A percentile compares a stretch with the other conserved stretches of the same genome.
Evolutionary conservation across 1,140 invertebrate species (phyloP).

Genomic region (Eulimnadia texana): DNA sequence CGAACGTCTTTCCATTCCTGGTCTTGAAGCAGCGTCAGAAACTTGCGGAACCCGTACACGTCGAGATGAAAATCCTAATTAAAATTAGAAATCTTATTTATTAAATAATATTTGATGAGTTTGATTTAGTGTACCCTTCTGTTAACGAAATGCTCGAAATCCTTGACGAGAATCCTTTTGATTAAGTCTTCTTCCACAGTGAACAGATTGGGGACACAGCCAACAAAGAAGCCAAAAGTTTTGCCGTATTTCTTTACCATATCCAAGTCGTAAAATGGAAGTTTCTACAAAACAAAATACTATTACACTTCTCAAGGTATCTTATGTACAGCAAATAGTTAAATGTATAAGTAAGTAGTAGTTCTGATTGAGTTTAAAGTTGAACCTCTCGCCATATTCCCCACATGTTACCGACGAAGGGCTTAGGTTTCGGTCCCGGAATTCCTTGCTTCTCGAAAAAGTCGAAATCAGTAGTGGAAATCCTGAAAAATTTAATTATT

Average conservation of each 20-base stretch:
- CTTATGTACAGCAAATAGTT: not conserved
- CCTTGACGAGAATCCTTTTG: slow-evolving; percentile 36
- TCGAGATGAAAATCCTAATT: not conserved
- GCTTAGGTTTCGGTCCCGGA: slow-evolving; percentile 10
- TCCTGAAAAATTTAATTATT: not conserved
- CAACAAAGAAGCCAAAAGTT: slow-evolving; percentile 11
- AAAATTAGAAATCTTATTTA: no score
- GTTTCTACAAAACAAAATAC: not conserved
- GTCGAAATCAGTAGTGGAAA: not conserved
- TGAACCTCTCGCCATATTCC: slow-evolving; percentile 13
- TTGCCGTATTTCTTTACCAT: slow-evolving; percentile 13
- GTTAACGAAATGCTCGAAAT: slow-evolving; percentile 41
- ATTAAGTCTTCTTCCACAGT: slow-evolving; percentile 35
- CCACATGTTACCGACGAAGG: slow-evolving; percentile 15
- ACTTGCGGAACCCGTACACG: slow-evolving; percentile 9
- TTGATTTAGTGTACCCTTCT: not conserved
- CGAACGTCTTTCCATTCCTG: slow-evolving; percentile 40
- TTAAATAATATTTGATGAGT: no score
- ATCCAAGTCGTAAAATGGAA: slow-evolving; percentile 9
- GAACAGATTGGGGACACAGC: slow-evolving; percentile 6
- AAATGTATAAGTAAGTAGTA: not conserved
- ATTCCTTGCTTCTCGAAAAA: slow-evolving; percentile 5
- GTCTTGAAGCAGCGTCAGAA: slow-evolving; percentile 17
- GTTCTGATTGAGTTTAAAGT: not conserved
- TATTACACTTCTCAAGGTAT: not conserved